phyloP scores from a whole-genome alignment of 2,113 vertebrate species.

The Raja brachyura region DNA sequence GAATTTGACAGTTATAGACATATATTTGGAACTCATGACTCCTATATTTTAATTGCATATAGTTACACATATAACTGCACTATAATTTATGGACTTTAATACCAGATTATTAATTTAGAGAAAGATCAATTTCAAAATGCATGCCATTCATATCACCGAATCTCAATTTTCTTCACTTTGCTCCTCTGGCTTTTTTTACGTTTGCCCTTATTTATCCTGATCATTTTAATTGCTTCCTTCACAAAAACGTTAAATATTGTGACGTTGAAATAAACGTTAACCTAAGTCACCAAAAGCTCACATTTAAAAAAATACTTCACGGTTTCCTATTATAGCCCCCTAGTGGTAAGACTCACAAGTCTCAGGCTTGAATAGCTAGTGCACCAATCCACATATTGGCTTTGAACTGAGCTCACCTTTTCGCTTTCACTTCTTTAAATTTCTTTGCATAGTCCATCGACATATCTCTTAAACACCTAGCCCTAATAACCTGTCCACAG shows the following conservation, averaged over 20 bases:
- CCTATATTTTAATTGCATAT: not conserved
- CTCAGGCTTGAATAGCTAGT: not conserved
- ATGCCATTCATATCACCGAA: not conserved
- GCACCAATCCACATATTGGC: not conserved
- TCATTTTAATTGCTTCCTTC: not conserved
- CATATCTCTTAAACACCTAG: not conserved
- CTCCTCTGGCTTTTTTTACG: not conserved
- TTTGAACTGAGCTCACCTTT: not conserved
- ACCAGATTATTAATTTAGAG: not conserved
- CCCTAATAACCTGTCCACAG: not conserved
- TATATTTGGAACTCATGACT: not conserved
- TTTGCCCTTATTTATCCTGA: not conserved
- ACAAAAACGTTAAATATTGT: not conserved
- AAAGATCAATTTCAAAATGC: not conserved
- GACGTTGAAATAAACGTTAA: not conserved
- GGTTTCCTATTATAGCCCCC: too few species aligned
- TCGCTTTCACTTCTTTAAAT: not conserved
- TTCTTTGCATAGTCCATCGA: not conserved
- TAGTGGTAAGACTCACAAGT: not conserved
- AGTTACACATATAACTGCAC: not conserved
- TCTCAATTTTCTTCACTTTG: not conserved
- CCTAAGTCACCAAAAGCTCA: not conserved
- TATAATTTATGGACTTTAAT: too few species aligned
- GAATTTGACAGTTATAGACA: not conserved
- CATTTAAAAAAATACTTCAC: not conserved